Evolutionary conservation across 1,140 invertebrate species (phyloP).

Genomic region (Centruroides sculpturatus): DNA sequence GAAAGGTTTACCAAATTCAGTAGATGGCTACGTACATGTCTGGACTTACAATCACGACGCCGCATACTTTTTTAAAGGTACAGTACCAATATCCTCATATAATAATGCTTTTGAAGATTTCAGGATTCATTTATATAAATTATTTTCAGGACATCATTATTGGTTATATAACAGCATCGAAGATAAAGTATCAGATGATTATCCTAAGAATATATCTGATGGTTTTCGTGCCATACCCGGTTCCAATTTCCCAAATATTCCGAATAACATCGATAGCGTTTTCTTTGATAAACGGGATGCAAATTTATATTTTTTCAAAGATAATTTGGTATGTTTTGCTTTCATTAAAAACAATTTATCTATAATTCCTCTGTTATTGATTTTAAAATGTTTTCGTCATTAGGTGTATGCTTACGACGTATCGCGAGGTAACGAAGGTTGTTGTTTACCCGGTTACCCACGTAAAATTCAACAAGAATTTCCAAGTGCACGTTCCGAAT

Average conservation of each 20-base stretch:
- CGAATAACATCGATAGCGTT: slow-evolving; percentile 30
- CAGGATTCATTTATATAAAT: background rate
- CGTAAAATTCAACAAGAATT: slow-evolving; percentile 27
- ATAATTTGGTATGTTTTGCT: slow-evolving; percentile 26
- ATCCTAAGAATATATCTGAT: slow-evolving; percentile 14
- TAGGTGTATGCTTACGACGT: slow-evolving; percentile 33
- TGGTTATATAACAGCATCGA: slow-evolving; percentile 12
- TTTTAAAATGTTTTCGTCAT: background rate
- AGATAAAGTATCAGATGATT: slow-evolving; percentile 12
- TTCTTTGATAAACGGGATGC: slow-evolving; percentile 33
- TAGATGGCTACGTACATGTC: slow-evolving; percentile 31
- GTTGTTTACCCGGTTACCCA: slow-evolving; percentile 27
- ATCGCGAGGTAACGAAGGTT: slow-evolving; percentile 23
- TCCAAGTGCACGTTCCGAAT: slow-evolving; percentile 19
- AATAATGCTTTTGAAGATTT: background rate
- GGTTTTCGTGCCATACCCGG: slow-evolving; percentile 11
- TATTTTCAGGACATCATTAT: slow-evolving; percentile 6
- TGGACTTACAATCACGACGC: slow-evolving; percentile 24
- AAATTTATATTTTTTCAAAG: slow-evolving; percentile 35
- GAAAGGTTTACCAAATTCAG: slow-evolving; percentile 27
- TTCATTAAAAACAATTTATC: background rate
- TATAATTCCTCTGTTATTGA: no score
- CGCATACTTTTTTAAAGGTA: slow-evolving; percentile 34
- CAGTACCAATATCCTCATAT: background rate
- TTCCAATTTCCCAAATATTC: slow-evolving; percentile 21